These are phyloP conservation scores for Caenorhabditis wallacei DNA, from an alignment of 2,888 invertebrate genomes.

Conservation along the genomic window DNA sequence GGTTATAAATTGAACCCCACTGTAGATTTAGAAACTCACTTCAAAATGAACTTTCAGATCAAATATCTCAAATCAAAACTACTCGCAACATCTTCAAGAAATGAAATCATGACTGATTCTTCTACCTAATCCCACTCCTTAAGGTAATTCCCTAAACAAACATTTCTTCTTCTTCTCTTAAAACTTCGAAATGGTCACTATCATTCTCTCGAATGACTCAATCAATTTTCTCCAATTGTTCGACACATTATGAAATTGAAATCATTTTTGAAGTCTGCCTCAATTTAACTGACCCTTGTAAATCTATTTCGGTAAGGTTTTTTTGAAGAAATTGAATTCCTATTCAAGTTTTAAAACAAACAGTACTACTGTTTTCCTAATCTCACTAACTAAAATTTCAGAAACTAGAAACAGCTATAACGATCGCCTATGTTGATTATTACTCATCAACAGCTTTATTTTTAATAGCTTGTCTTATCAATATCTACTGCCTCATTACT, in stretches of 20 bases:
- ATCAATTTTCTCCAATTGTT: conserved; percentile 44
- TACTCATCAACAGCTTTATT: conserved; percentile 22
- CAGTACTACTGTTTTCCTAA: no score
- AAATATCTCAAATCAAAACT: neutral
- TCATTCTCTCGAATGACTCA: conserved; percentile 41
- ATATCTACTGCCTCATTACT: conserved; percentile 29
- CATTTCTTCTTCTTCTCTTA: conserved; percentile 11
- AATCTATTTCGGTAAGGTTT: neutral
- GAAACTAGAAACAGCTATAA: conserved; percentile 13
- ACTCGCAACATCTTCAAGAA: neutral
- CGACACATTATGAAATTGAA: conserved; percentile 34
- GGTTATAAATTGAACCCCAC: neutral
- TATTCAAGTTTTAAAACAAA: no score
- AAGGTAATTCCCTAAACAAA: conserved; percentile 45
- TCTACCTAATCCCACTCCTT: neutral
- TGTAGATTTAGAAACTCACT: no score
- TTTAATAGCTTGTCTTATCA: conserved; percentile 16
- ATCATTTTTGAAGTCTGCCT: conserved; percentile 7
- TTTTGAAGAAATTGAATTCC: neutral
- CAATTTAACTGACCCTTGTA: conserved; percentile 39
- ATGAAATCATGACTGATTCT: conserved; percentile 10
- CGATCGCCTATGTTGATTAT: conserved; percentile 32
- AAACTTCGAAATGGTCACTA: neutral
- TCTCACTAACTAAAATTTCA: no score
- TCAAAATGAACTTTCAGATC: conserved; percentile 11